Base-by-base conservation (phyloP, 2,888 invertebrate genomes). In the Portevinia maculata region DNA sequence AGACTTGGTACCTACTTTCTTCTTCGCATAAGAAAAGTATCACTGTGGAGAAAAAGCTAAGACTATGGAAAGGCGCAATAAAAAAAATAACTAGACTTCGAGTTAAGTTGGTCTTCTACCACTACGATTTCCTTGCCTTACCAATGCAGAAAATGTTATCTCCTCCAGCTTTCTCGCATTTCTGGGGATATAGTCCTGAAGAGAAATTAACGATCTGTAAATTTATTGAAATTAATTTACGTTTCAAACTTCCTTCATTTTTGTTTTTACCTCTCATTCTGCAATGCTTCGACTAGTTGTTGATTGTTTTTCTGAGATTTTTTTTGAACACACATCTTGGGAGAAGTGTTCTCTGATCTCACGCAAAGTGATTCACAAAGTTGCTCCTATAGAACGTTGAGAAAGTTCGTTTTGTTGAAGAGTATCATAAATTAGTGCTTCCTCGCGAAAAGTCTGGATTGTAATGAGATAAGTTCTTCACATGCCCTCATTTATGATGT, bases 151-250 rank as follows among this genome's bases (percentile, higher is more conserved):
- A 46, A 34, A 37, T 69, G 24, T 28, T 21, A 1, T 19, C 9
- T 30, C 32, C 19, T 46, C n/a, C 28, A 2, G 24, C 44, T 39
- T 15, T 15, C 8, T 15, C 21, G 24, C 9, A 9, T 34, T 3
- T 11, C 32, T 44, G 48, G n/a, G 32, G 30, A 19, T 37, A 11
- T 11, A 46, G 28, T 17, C 52, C n/a, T 67, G 15, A 9, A 32
- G 46, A 32, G 70, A 75, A 75, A 76, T 71, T 81, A 81, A 81
- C 76, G 81, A 81, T 81, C 76, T 71, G 76, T 76, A 65, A 76
- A 81, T 81, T 71, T 70, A 71, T 81, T 81, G 70, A 81, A 81
- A 81, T 81, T 81, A 81, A 81, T 81, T 81, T 81, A 65, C 65
- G 76, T 81, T 76, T 37, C 59, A 71, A 76, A 76, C 44, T 69